Evolutionary conservation across 2,113 vertebrate genomes (phyloP), one percentile per base, ranked within the genome.

Genomic region (Hippocampus mohnikei): DNA sequence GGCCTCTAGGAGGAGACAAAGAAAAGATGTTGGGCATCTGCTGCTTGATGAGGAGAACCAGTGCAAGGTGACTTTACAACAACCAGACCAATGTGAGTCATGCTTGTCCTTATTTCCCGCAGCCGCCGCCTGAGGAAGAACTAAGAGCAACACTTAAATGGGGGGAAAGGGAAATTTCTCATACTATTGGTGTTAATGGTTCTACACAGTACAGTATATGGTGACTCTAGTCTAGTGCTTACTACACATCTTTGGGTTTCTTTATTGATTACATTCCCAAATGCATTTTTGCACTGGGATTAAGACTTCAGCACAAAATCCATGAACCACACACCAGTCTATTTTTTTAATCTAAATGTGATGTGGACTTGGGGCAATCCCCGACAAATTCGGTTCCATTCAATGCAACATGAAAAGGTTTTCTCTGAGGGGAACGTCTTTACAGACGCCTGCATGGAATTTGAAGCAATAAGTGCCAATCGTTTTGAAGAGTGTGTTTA

Each of bases 1-100:
- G 42, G 21, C 83, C 87, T 84, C 69, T 69, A 74, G 83, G 55
- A 75, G 84, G 85, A 46, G 76, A 79, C 69, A 79, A 50, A 71
- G 63, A 58, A 53, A 77, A 83, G 64, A 64, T 23, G 40, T 10
- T 42, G 40, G 37, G 69, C 12, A 21, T 37, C 53, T 61, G 56
- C 61, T 1, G 3, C 21, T 44, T 41, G 37, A 23, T 64, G 48
- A 37, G 73, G 11, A 23, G 33, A 62, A 10, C 27, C 23, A 69
- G n/a, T 61, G 13, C 58, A 69, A 42, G 67, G 73, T 61, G 42
- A 70, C 59, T 58, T 72, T 52, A 46, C 40, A 72, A 59, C 55
- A 71, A 65, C 27, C 8, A 62, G 69, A 59, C 67, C 12, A 67
- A 37, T n/a, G 16, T 63, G 62, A 79, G 68, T 84, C 71, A 78